Conservation (phyloP, 2,113 vertebrate species). For the Oostethus manadensis region DNA sequence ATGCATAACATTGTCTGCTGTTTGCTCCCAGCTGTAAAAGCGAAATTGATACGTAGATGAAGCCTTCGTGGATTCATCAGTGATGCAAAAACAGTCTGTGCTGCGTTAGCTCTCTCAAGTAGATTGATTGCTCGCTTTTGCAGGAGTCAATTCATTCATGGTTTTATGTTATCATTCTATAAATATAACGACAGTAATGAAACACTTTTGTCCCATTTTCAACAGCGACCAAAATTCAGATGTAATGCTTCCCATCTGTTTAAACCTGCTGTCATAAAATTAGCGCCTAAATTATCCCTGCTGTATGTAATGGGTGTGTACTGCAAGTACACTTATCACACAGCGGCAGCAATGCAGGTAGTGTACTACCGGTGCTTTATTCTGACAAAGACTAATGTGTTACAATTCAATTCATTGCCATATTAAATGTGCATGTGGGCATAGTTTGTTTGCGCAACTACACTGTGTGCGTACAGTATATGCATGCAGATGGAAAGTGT, state of each 20-base stretch:
- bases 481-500: no score
- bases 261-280: not conserved
- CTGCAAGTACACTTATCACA: not conserved
- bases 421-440: not conserved
- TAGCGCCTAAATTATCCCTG: not conserved
- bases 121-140: not conserved
- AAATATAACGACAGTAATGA: not conserved
- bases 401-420: not conserved
- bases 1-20: slow-evolving; percentile 1
- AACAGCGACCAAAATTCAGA: not conserved
- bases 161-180: not conserved
- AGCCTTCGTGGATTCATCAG: slow-evolving; percentile 1
- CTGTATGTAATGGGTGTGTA: not conserved
- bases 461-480: no score
- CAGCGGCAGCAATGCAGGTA: not conserved
- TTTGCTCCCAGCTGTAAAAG: not conserved
- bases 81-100: not conserved
- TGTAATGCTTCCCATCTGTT: slow-evolving; percentile 1
- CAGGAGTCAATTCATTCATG: not conserved
- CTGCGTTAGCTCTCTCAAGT: not conserved
- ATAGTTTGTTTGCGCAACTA: no score
- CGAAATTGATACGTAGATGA: not conserved
- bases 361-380: not conserved
- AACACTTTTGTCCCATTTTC: not conserved
- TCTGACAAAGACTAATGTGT: not conserved